A percentile compares a stretch with the other conserved stretches of the same genome.
phyloP scores from a whole-genome alignment of 1,140 invertebrate species.

The Heliconius hewitsoni region DNA sequence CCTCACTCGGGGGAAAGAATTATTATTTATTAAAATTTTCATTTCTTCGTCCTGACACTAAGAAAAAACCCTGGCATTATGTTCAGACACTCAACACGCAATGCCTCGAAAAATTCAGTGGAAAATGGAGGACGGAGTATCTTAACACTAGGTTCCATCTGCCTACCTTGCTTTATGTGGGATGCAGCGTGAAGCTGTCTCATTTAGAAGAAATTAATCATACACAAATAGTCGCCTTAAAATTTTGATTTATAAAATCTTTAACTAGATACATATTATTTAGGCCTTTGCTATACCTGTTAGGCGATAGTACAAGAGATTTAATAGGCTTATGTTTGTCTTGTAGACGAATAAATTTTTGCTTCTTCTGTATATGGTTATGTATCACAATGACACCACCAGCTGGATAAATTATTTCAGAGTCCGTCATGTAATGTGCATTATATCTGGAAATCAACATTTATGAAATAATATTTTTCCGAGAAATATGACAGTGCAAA shows the following conservation, averaged over 20 bases:
- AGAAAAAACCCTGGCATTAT: too few relatives aligned
- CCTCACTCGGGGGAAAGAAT: too few relatives aligned
- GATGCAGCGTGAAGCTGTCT: too few relatives aligned
- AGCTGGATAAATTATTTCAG: slow-evolving; percentile 86
- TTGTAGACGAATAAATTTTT: slow-evolving; percentile 82
- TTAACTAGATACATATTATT: background rate
- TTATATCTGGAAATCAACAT: slow-evolving; percentile 78
- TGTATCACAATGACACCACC: slow-evolving; percentile 85
- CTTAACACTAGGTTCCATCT: too few relatives aligned
- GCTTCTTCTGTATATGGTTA: slow-evolving; percentile 82
- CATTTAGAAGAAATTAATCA: too few relatives aligned
- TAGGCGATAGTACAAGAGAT: slow-evolving; percentile 84
- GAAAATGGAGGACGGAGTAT: too few relatives aligned
- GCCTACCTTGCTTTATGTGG: too few relatives aligned
- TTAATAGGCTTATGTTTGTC: slow-evolving; percentile 81
- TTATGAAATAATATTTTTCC: background rate
- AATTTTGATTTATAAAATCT: background rate
- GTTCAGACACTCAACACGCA: too few relatives aligned
- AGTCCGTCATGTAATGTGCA: slow-evolving; percentile 84
- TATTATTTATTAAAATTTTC: too few relatives aligned
- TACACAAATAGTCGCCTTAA: background rate
- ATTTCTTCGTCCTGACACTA: too few relatives aligned
- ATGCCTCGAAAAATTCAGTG: too few relatives aligned
- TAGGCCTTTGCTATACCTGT: slow-evolving; percentile 78
- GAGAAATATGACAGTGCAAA: background rate